Evolutionary conservation across 2,888 invertebrate genomes (phyloP), one percentile per base, ranked within the genome.

Genomic region (Spicauda simplicius): DNA sequence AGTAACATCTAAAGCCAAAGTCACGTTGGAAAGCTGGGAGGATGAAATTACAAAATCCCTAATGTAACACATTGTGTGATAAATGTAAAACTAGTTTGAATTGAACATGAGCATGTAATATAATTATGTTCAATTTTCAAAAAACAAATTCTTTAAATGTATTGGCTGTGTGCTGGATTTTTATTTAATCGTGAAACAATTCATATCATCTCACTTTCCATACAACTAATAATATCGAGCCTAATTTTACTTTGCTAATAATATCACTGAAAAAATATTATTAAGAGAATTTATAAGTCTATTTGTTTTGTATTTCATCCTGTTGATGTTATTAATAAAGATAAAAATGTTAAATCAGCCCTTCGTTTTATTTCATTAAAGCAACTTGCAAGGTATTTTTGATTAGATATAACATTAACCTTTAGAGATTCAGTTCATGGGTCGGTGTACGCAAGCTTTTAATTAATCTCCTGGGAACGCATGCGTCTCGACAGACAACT

Each of bases 251-350:
- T 64, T 69, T 72, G 63, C 70, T 73, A 72, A 72, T 68, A 73
- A 73, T 75, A 74, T 74, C 70, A 71, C 71, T 73, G 71, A 72
- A 74, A 72, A 48, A 59, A 74, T 74, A 76, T 76, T 72, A 76
- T 71, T 76, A 71, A 77, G 72, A 77, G 75, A 77, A 76, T 73
- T 76, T 76, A 77, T 76, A 65, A 74, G 72, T 74, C 25, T 25
- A 77, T 76, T 76, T 75, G 74, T 73, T 78, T 77, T 72, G 71
- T 76, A 77, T 80, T 80, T 79, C 77, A 76, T 73, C 73, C 73
- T 77, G 78, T 80, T 79, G 77, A 77, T 79, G 78, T 80, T 78
- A 76, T 74, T 74, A 78, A 79, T 78, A 79, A 79, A 76, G 70
- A 69, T 68, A 66, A 72, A 70, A 73, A 73, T 74, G 73, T 77